Conservation (phyloP, 1,140 invertebrate species). For the Bombus ignitus region DNA sequence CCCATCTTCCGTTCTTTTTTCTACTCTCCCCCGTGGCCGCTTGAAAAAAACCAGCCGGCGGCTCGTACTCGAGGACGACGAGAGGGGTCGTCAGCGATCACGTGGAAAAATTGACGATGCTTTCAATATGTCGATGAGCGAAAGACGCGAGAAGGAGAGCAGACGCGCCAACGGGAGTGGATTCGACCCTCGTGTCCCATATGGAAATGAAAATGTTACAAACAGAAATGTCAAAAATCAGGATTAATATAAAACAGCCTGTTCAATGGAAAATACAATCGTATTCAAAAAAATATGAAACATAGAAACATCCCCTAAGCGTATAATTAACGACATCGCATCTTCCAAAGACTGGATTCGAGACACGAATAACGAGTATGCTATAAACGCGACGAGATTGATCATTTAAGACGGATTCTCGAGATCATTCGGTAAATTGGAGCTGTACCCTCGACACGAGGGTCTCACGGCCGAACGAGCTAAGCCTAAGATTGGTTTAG, state of each 20-base stretch:
- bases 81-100: conserved; percentile 72
- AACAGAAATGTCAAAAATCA: background rate
- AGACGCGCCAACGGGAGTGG: conserved; percentile 17
- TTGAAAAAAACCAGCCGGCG: conserved; percentile 43
- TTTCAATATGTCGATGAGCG: conserved; percentile 71
- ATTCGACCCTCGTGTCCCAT: conserved; percentile 4
- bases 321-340: background rate
- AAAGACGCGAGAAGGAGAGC: conserved; percentile 13
- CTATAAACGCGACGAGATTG: conserved; percentile 67
- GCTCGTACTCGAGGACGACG: conserved; percentile 46
- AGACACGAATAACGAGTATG: background rate
- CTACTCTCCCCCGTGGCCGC: conserved; percentile 42
- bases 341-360: background rate
- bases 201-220: conserved; percentile 21
- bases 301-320: no score
- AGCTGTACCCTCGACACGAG: conserved; percentile 60
- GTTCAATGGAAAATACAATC: background rate
- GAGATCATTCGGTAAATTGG: conserved; percentile 79
- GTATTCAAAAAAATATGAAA: background rate
- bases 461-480: conserved; percentile 74
- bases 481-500: conserved; percentile 83
- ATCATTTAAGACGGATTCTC: conserved; percentile 75
- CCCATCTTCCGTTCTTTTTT: conserved; percentile 54
- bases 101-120: conserved; percentile 74
- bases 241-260: background rate